Conservation (phyloP, 2,888 invertebrate species). For the Alloplasta piceator region DNA sequence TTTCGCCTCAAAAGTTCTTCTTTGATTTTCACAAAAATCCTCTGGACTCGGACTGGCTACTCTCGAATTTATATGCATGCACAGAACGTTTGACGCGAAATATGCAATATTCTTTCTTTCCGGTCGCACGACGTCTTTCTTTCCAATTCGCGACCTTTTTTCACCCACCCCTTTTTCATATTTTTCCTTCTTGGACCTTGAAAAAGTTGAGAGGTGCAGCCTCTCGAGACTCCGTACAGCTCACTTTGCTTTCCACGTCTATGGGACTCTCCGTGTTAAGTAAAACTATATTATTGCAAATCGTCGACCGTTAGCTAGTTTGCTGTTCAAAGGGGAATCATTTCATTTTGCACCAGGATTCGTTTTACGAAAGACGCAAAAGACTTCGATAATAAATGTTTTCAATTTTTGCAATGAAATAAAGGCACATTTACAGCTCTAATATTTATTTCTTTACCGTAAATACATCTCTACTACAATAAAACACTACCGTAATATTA, state of each 20-base stretch:
- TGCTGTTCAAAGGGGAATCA: too few species aligned
- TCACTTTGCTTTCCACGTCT: constrained; percentile 1
- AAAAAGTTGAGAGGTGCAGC: constrained; percentile 38
- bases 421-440: too few species aligned
- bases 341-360: too few species aligned
- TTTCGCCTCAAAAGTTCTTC: not conserved
- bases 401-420: too few species aligned
- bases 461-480: too few species aligned
- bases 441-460: too few species aligned
- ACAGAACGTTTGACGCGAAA: constrained; percentile 18
- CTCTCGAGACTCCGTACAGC: constrained; percentile 2
- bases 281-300: not conserved
- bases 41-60: too few species aligned
- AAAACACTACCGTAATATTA: too few species aligned
- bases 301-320: too few species aligned
- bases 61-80: too few species aligned
- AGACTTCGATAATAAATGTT: too few species aligned
- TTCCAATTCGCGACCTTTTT: constrained; percentile 13
- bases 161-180: constrained; percentile 4
- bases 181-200: constrained; percentile 32
- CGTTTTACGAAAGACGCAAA: too few species aligned
- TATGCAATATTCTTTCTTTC: constrained; percentile 65
- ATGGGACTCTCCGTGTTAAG: not conserved
- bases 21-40: constrained; percentile 16
- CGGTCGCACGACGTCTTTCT: constrained; percentile 65